phyloP scores from a whole-genome alignment of 2,888 invertebrate genomes.

The Tubulanus polymorphus region DNA sequence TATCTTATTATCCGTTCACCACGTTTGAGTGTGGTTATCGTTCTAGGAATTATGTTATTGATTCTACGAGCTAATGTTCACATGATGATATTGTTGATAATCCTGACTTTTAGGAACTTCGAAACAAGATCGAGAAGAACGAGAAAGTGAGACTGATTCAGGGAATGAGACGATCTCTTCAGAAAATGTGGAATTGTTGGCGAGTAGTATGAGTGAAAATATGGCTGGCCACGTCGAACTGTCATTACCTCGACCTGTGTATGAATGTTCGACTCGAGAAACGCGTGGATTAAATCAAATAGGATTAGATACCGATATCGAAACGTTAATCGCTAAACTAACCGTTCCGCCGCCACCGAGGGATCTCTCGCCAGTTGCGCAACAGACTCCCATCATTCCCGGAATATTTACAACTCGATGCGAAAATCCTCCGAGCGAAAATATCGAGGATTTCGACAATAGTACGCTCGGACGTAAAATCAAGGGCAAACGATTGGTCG shows the following conservation, averaged over 20 bases:
- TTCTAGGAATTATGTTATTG: too few relatives aligned
- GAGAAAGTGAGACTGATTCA: conserved; percentile 21
- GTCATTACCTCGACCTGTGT: background rate
- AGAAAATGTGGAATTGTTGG: conserved; percentile 20
- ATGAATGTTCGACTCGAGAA: too few relatives aligned
- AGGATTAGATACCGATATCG: conserved; percentile 61
- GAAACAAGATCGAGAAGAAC: background rate
- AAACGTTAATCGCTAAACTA: conserved; percentile 78
- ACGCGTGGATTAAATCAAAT: conserved; percentile 26
- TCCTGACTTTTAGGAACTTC: background rate
- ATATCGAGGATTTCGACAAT: too few relatives aligned
- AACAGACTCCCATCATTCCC: too few relatives aligned
- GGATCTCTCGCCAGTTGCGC: too few relatives aligned
- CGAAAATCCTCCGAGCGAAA: too few relatives aligned
- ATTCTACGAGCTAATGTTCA: too few relatives aligned
- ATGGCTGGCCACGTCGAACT: background rate
- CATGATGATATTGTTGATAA: background rate
- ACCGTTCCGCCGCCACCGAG: conserved; percentile 71
- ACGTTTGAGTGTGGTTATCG: too few relatives aligned
- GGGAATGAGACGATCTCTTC: conserved; percentile 24
- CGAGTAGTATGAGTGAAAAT: background rate
- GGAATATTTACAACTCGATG: too few relatives aligned
- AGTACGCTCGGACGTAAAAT: too few relatives aligned
- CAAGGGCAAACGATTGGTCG: too few relatives aligned
- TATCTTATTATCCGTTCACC: too few relatives aligned